phyloP scores from a whole-genome alignment of 2,113 vertebrate genomes.

The Acrocephalus kingi region DNA sequence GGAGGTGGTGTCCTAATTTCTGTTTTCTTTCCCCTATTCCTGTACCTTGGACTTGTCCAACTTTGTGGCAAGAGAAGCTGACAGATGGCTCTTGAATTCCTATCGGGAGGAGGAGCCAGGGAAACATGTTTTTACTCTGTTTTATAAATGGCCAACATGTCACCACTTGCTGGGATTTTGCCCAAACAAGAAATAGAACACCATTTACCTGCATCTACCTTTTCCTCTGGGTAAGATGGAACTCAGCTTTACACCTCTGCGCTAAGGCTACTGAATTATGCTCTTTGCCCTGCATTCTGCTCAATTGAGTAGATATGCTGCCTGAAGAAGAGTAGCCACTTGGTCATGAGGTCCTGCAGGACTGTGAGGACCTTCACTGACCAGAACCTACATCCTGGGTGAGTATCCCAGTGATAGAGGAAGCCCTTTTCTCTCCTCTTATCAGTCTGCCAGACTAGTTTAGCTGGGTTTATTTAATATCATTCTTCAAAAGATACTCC shows the following conservation, averaged over 20 bases:
- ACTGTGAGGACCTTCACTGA: background rate
- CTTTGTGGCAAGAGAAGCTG: background rate
- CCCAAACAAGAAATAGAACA: background rate
- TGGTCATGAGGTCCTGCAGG: background rate
- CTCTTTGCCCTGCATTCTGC: background rate
- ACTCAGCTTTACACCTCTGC: background rate
- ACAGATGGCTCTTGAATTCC: background rate
- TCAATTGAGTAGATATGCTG: background rate
- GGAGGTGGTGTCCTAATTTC: background rate
- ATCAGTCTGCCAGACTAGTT: background rate
- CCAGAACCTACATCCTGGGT: background rate
- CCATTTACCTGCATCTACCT: background rate
- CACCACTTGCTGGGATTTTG: background rate
- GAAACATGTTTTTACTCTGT: fast-evolving
- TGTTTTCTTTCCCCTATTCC: background rate
- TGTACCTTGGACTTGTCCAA: background rate
- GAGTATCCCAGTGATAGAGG: background rate
- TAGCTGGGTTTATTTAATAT: background rate
- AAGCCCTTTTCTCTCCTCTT: background rate
- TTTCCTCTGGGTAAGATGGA: background rate
- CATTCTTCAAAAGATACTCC: background rate
- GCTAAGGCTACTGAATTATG: background rate
- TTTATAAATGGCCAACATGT: background rate
- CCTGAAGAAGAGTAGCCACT: background rate
- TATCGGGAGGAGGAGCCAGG: background rate